Conservation (phyloP, 2,888 invertebrate genomes). For the Nesidiocoris tenuis region DNA sequence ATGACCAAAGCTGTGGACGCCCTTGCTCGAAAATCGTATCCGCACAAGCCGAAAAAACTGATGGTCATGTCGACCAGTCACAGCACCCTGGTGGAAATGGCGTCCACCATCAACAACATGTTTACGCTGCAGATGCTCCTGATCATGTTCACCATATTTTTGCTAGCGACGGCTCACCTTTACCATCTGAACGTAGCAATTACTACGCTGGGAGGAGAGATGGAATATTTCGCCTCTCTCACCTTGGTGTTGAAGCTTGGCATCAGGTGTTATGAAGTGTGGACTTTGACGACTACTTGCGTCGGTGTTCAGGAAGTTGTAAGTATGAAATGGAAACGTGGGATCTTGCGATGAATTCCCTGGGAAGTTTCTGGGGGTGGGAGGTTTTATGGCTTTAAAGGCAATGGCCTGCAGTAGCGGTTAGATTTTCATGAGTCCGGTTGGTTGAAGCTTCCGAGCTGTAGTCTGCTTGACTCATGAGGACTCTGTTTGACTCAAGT, state of each 20-base stretch:
- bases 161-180: conserved; percentile 44
- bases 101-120: conserved; percentile 32
- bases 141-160: conserved; percentile 45
- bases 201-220: neutral
- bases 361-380: too few relatives aligned
- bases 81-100: conserved; percentile 38
- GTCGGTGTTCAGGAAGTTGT: conserved; percentile 24
- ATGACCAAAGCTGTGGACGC: conserved; percentile 19
- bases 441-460: too few relatives aligned
- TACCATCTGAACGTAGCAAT: conserved; percentile 43
- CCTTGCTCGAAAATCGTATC: conserved; percentile 11
- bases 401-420: too few relatives aligned
- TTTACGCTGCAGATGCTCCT: conserved; percentile 45
- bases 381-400: too few relatives aligned
- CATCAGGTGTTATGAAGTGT: conserved; percentile 43
- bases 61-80: conserved; percentile 17
- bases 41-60: conserved; percentile 22
- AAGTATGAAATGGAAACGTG: conserved; percentile 5
- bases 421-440: too few relatives aligned
- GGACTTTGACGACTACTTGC: conserved; percentile 42
- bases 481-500: too few relatives aligned
- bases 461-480: too few relatives aligned
- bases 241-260: conserved; percentile 14
- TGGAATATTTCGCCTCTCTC: conserved; percentile 1
- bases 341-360: too few relatives aligned